Percentiles rank a stretch among this genome's conserved stretches.
Evolutionary conservation across 1,140 invertebrate species (phyloP).

Genomic region (Neodiprion lecontei): DNA sequence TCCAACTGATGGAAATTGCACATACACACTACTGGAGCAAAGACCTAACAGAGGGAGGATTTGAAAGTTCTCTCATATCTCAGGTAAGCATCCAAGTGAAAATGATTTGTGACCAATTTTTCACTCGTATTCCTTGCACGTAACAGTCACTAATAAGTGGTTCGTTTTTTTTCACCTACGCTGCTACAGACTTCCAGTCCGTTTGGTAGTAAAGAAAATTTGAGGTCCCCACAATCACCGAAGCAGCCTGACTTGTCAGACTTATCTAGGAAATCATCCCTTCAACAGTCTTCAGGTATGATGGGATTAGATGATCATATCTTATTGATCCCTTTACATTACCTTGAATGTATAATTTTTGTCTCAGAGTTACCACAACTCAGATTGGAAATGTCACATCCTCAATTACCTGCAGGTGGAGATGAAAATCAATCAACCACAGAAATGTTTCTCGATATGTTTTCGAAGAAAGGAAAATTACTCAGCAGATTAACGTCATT

Average conservation of each 20-base stretch:
- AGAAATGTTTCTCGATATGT: slow-evolving; percentile 88
- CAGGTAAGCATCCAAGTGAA: slow-evolving; percentile 50
- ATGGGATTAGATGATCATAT: not conserved
- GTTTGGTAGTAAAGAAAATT: slow-evolving; percentile 78
- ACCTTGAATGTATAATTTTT: slow-evolving; percentile 15
- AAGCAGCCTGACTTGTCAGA: slow-evolving; percentile 61
- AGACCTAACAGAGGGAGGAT: slow-evolving; percentile 72
- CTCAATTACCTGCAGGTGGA: slow-evolving; percentile 32
- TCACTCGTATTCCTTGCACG: too few species aligned
- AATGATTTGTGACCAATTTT: not conserved
- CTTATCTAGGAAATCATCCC: slow-evolving; percentile 62
- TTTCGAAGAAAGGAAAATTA: slow-evolving; percentile 86
- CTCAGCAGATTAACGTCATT: slow-evolving; percentile 87
- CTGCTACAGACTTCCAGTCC: slow-evolving; percentile 72
- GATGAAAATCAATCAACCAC: slow-evolving; percentile 77
- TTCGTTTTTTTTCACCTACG: not conserved
- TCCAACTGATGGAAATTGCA: slow-evolving; percentile 96
- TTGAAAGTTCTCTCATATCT: slow-evolving; percentile 62
- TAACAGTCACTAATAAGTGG: not conserved
- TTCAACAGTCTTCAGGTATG: slow-evolving; percentile 38
- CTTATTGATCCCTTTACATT: slow-evolving; percentile 17
- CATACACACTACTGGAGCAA: slow-evolving; percentile 98
- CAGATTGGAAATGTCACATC: slow-evolving; percentile 25
- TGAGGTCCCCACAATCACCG: slow-evolving; percentile 70
- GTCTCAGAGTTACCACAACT: slow-evolving; percentile 58